Conservation (phyloP, 2,888 invertebrate genomes). For the Idaea aversata region DNA sequence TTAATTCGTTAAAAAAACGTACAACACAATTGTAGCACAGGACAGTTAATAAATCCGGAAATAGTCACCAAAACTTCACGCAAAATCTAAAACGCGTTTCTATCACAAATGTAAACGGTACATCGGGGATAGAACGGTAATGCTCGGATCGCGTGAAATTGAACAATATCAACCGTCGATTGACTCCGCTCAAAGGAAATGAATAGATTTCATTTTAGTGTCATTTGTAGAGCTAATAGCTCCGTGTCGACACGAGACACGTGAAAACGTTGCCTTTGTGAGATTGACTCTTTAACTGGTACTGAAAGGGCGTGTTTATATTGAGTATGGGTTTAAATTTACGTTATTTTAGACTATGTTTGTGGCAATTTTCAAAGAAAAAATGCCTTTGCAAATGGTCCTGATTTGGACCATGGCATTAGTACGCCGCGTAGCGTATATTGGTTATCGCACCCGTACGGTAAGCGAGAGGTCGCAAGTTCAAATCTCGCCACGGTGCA, state of each 20-base stretch:
- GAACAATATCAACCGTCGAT: constrained; percentile 72
- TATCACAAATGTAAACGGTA: constrained; percentile 39
- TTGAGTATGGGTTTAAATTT: constrained; percentile 3
- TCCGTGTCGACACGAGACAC: constrained; percentile 44
- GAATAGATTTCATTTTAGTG: constrained; percentile 80
- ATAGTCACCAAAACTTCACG: neutral
- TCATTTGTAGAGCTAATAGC: constrained; percentile 79
- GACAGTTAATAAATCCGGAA: neutral
- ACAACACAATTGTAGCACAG: too few species aligned
- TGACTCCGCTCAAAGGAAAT: constrained; percentile 76
- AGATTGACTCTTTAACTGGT: constrained; percentile 28
- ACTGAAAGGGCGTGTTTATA: constrained; percentile 17
- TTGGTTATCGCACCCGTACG: too few species aligned
- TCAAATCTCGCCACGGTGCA: too few species aligned
- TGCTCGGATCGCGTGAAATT: constrained; percentile 76
- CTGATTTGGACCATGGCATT: too few species aligned
- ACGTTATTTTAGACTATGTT: constrained; percentile 16
- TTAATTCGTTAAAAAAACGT: too few species aligned
- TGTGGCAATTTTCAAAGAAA: too few species aligned
- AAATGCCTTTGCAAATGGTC: too few species aligned
- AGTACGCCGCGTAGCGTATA: too few species aligned
- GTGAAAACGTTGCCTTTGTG: constrained; percentile 44
- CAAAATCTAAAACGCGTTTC: constrained; percentile 29
- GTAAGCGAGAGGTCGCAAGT: too few species aligned
- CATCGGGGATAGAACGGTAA: constrained; percentile 53